Evolutionary conservation across 2,888 invertebrate genomes (phyloP), one percentile per base, ranked within the genome.

Genomic region (Zygaena filipendulae): DNA sequence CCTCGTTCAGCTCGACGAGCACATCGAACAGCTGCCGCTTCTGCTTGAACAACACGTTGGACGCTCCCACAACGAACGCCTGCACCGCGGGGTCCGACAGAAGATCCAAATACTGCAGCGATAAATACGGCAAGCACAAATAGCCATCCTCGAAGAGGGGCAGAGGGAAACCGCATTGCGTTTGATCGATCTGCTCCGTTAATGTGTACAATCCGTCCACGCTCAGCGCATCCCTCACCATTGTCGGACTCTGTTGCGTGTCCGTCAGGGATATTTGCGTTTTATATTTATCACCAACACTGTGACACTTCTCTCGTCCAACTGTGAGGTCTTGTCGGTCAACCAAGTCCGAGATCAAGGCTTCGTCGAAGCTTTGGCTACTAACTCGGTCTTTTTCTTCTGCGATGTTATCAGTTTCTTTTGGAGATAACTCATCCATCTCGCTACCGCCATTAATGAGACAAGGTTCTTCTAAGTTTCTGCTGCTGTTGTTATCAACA

Each of bases 41-140:
- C 62, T 97, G 97, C 59, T 95, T 94, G 60, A 98, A 99, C 19
- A 99, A 80, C n/a, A 96, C 91, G 79, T 99, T 99, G 9, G 97
- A 97, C n/a, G 97, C 97, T 20, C 99, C 98, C 33, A 97, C 91
- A 23, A 96, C 82, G 67, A 91, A 92, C 13, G 91, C 91, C 36
- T 89, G 80, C 4, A 97, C 93, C 45, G 92, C 91, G 3, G 90
- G 84, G 63, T 97, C 95, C 26, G 88, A 87, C 29, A 99, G 71
- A 31, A 96, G 77, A 72, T 98, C 98, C 75, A 97, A 85, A 61
- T 95, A 97, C 43, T 97, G 95, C 40, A 99, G 80, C 3, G 96
- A 96, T 39, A 98, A 79, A 67, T 98, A 99, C 10, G 99, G 98
- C 62, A 97, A 85, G 63, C 97, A 97, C 9, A 97, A 82, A 56